Evolutionary conservation across 2,113 vertebrate genomes (phyloP).

Genomic region (Arizona elegans): DNA sequence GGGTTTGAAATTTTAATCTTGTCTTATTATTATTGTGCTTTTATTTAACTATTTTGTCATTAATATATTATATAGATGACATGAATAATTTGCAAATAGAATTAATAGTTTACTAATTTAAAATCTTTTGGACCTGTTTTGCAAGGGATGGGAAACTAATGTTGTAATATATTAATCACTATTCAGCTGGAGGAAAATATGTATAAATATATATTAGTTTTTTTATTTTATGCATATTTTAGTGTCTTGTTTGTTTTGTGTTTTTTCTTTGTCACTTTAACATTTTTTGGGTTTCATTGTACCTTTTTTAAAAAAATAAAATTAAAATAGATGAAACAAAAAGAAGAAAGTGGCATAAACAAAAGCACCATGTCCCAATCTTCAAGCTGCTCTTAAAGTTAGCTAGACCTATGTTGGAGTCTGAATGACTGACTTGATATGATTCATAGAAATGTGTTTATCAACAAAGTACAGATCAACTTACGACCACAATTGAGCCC

Average conservation of each 20-base stretch:
- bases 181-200: neutral
- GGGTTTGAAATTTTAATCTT: neutral
- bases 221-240: neutral
- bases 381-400: neutral
- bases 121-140: neutral
- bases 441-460: neutral
- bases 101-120: neutral
- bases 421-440: neutral
- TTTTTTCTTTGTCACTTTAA: neutral
- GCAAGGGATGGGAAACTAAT: neutral
- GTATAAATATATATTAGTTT: neutral
- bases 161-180: neutral
- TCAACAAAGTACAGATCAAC: neutral
- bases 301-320: neutral
- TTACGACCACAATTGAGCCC: no score
- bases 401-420: neutral
- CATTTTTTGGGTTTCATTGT: neutral
- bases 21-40: neutral
- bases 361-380: neutral
- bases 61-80: neutral
- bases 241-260: neutral
- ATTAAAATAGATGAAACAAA: neutral
- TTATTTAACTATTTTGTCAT: neutral
- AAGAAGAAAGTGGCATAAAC: neutral
- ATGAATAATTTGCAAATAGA: neutral